phyloP scores from a whole-genome alignment of 2,888 invertebrate species.

The Cantharis rufa region DNA sequence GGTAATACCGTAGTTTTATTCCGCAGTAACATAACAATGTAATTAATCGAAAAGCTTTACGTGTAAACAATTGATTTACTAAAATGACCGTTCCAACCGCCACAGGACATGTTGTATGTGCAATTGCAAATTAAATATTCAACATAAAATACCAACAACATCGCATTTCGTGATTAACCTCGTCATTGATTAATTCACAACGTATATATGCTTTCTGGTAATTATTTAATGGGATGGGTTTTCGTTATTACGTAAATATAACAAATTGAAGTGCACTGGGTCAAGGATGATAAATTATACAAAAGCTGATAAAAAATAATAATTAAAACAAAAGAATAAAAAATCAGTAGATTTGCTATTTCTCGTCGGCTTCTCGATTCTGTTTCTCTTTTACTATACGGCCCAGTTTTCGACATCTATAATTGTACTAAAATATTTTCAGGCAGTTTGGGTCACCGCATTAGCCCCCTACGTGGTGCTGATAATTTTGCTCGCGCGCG shows the following conservation, averaged over 20 bases:
- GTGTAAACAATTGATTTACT: background rate
- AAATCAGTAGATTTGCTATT: too few species aligned
- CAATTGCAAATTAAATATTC: background rate
- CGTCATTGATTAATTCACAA: background rate
- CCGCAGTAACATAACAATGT: background rate
- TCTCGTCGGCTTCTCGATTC: too few species aligned
- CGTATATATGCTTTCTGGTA: background rate
- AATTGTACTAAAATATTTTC: slow-evolving; percentile 28
- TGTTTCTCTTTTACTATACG: too few species aligned
- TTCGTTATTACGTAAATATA: background rate
- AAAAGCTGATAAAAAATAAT: too few species aligned
- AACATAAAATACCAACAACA: background rate
- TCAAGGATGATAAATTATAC: background rate
- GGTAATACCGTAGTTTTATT: slow-evolving; percentile 58
- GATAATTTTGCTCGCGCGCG: slow-evolving; percentile 80
- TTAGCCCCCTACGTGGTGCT: slow-evolving; percentile 90
- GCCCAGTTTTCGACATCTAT: too few species aligned
- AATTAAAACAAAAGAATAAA: too few species aligned
- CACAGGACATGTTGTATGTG: background rate
- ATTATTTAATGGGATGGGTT: background rate
- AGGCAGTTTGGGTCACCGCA: slow-evolving; percentile 96
- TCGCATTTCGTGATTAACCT: background rate
- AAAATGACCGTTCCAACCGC: background rate
- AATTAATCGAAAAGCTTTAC: background rate
- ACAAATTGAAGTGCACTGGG: background rate